Base-by-base conservation (phyloP, 2,888 invertebrate genomes). In the Drosophila heteroneura region DNA sequence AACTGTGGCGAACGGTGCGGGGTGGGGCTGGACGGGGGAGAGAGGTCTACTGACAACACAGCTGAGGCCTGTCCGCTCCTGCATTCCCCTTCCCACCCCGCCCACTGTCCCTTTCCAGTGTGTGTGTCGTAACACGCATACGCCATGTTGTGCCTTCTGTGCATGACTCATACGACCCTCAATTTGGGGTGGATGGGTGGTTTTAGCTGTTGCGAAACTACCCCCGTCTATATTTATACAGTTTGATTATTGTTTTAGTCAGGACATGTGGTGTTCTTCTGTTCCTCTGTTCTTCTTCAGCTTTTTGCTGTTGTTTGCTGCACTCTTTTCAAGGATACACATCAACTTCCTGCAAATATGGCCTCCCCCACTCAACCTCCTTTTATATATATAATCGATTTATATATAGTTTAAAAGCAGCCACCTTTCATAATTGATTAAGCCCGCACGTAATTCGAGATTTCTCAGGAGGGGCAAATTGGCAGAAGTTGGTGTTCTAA, bases 141-240 rank as follows among this genome's bases (percentile, higher is more conserved):
- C 79, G 82, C 79, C 79, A 74, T 79, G 82, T 78, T 82, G 68
- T 65, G 69, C 65, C 65, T 51, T 4, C 35, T 19, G 57, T 64
- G 64, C 64, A 79, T 82, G 79, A 82, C 82, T 79, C 82, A 79
- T 82, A 52, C 65, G 79, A 79, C 74, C 68, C 62, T 58, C 35
- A 60, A 14, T 22, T 22, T 19, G 12, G 52, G 28, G 51, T 6
- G 19, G 47, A 56, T 14, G 47, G 37, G 12, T 28, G 26, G 53
- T 10, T 39, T 57, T 63, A 16, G 59, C 52, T 57, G 28, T 64
- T 72, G 72, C 73, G 28, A 53, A 79, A 79, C 79, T 74, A 79
- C 82, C 79, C 82, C 70, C 53, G 64, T 70, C 56, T 70, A 70
- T 52, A 70, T 74, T 62, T 76, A 76, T 54, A 76, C 63, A 71